Base-by-base conservation (phyloP, 2,888 invertebrate genomes). In the Bombyx huttoni region DNA sequence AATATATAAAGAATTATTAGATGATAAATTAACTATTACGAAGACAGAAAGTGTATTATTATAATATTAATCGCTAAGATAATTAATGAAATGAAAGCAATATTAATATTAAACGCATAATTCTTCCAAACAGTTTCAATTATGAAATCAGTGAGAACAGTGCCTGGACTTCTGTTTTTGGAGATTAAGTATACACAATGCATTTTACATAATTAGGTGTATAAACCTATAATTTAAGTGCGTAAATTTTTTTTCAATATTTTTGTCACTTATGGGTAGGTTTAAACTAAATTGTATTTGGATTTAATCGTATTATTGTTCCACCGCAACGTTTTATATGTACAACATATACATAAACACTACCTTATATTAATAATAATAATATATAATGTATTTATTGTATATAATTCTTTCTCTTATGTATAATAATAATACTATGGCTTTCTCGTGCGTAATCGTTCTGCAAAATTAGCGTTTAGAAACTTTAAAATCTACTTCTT, bases 71-170 rank as follows among this genome's bases (percentile, higher is more conserved):
- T 24, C 24, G 24, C 3, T 3, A 3, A 40, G 40, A 40, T 3
- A 40, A 40, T 40, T 40, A 40, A 12, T 40, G 7, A 40, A 5
- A 40, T 10, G 40, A 40, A 40, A 40, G 40, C 40, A 40, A 40
- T 40, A 40, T 10, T 40, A 40, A 40, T 40, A 40, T 24, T 24
- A 24, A 24, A 24, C 5, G 24, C 24, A 49, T 49, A 52, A 53
- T 55, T 58, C 56, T 60, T 59, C 56, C 60, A 59, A 47, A 51
- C 50, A 52, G 46, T 48, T 58, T 51, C 60, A 51, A 55, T 53
- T 56, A 40, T 64, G 64, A 56, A 65, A 67, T 61, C 57, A 75
- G 75, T 75, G 75, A 75, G 75, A 75, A 59, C 68, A 72, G 74
- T 75, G 75, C 74, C 75, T 75, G 68, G 62, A 62, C 61, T 65